A percentile compares a stretch with the other conserved stretches of the same genome.
Evolutionary conservation across 2,113 vertebrate species (phyloP).

Genomic region (Coryphaenoides rupestris): DNA sequence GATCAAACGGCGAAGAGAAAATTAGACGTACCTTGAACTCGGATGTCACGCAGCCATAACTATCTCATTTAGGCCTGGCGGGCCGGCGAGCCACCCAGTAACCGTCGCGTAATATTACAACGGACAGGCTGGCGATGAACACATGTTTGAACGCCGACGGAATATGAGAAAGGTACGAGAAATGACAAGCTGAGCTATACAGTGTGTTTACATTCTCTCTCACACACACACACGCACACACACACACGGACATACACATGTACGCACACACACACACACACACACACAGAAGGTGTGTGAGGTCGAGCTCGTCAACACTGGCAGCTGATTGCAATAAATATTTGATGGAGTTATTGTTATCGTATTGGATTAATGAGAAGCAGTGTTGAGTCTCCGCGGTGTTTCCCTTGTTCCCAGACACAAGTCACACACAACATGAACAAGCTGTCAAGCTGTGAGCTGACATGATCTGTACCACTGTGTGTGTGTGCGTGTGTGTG

Average conservation of each 20-base stretch:
- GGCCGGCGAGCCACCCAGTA: neutral
- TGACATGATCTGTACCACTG: constrained; percentile 50
- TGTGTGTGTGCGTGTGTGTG: constrained; percentile 28
- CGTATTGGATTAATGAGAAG: constrained; percentile 53
- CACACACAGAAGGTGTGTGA: constrained; percentile 43
- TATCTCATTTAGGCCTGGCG: neutral
- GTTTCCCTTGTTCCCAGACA: constrained; percentile 48
- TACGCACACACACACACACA: constrained; percentile 41
- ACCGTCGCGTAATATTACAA: too few relatives aligned
- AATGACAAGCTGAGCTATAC: too few relatives aligned
- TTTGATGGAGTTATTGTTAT: constrained; percentile 59
- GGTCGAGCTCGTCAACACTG: constrained; percentile 37
- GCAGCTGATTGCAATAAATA: constrained; percentile 53
- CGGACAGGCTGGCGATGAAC: too few relatives aligned
- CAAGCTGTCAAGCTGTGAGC: constrained; percentile 57
- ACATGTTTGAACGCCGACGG: too few relatives aligned
- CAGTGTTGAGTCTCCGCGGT: constrained; percentile 50
- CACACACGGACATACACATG: constrained; percentile 37
- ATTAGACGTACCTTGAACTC: constrained; percentile 31
- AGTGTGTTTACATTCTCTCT: too few relatives aligned
- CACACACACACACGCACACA: constrained; percentile 35
- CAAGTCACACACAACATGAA: constrained; percentile 60
- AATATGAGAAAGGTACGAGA: too few relatives aligned
- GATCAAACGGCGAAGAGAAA: constrained; percentile 36
- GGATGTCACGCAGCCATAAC: constrained; percentile 1